These are phyloP conservation scores for Meganola albula DNA, from an alignment of 2,888 invertebrate species.

Conservation along the genomic window DNA sequence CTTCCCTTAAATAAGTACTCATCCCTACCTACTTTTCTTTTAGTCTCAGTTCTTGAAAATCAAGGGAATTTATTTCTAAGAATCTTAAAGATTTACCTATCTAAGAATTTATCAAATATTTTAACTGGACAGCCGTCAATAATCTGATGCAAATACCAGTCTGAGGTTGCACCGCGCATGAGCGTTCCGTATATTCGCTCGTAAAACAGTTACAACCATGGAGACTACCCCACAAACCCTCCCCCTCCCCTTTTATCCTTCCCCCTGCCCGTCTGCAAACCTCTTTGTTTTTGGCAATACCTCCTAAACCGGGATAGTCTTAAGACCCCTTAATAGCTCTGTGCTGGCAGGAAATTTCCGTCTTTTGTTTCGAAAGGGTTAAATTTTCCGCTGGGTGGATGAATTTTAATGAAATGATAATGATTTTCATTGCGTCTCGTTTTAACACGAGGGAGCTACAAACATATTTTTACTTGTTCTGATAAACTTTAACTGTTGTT, in stretches of 20 bases:
- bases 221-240: constrained; percentile 36
- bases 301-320: constrained; percentile 55
- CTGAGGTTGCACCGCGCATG: constrained; percentile 64
- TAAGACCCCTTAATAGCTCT: constrained; percentile 71
- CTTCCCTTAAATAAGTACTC: too few species aligned
- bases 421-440: constrained; percentile 21
- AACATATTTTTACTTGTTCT: too few species aligned
- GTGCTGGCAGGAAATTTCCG: constrained; percentile 56
- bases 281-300: constrained; percentile 72
- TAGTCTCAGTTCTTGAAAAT: too few species aligned
- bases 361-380: constrained; percentile 51
- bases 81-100: too few species aligned
- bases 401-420: constrained; percentile 42
- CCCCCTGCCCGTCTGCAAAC: constrained; percentile 50
- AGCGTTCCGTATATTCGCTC: constrained; percentile 67
- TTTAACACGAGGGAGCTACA: too few species aligned
- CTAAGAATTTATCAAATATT: constrained; percentile 23
- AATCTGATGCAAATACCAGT: constrained; percentile 69
- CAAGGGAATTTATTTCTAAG: too few species aligned
- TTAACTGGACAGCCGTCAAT: constrained; percentile 47
- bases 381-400: constrained; percentile 18
- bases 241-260: constrained; percentile 25
- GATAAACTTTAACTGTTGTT: too few species aligned
- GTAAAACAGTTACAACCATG: constrained; percentile 69
- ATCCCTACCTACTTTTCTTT: too few species aligned